Evolutionary conservation across 2,113 vertebrate genomes (phyloP).

Genomic region (Aix galericulata): DNA sequence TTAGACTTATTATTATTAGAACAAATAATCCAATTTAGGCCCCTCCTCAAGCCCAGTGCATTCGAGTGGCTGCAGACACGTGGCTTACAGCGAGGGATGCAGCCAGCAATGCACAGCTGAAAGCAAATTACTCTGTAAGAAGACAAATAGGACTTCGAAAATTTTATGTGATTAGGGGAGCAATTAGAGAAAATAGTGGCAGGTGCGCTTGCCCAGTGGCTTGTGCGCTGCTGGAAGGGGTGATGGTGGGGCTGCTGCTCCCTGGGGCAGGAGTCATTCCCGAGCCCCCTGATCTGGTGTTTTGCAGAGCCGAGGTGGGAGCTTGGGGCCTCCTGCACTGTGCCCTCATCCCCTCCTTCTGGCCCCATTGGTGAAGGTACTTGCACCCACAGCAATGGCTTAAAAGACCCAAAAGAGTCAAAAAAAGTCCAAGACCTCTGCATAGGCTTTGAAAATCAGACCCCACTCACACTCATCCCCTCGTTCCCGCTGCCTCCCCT

Average conservation of each 20-base stretch:
- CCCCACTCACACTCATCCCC: background rate
- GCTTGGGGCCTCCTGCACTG: background rate
- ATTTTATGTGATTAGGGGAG: constrained; percentile 42
- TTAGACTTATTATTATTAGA: constrained; percentile 40
- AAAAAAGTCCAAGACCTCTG: background rate
- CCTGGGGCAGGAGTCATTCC: background rate
- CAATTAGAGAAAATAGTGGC: constrained; percentile 3
- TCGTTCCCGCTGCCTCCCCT: background rate
- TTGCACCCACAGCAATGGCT: background rate
- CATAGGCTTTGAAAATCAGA: background rate
- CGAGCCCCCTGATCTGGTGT: background rate
- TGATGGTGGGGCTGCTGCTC: background rate
- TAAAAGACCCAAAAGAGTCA: too few relatives aligned
- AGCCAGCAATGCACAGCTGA: background rate
- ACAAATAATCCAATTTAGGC: background rate
- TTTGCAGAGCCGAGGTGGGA: background rate
- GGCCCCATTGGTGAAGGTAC: too few relatives aligned
- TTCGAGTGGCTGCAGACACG: constrained; percentile 21
- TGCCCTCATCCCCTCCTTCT: background rate
- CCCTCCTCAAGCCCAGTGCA: background rate
- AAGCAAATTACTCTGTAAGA: constrained; percentile 22
- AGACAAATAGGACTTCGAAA: background rate
- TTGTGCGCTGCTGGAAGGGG: background rate
- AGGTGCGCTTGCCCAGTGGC: background rate
- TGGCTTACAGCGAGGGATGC: background rate